A percentile compares a stretch with the other conserved stretches of the same genome.
Evolutionary conservation across 2,888 invertebrate genomes (phyloP).

Genomic region (Melangyna quadrimaculata): DNA sequence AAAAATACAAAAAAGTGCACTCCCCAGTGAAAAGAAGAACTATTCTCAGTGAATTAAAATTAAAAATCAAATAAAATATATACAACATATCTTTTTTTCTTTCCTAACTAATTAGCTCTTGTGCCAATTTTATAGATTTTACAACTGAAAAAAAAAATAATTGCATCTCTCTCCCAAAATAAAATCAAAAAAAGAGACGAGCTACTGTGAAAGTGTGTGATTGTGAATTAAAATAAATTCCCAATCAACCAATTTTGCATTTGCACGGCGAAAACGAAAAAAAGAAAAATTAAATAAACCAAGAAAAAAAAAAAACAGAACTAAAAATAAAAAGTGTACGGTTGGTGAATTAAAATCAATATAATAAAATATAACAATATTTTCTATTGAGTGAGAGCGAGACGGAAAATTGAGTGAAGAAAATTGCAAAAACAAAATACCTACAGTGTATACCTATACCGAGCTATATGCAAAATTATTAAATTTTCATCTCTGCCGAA

Average conservation of each 20-base stretch:
- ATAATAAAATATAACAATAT: constrained; percentile 33
- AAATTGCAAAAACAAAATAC: constrained; percentile 41
- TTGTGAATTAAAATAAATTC: constrained; percentile 28
- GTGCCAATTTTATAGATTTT: constrained; percentile 59
- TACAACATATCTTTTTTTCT: constrained; percentile 26
- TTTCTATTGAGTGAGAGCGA: constrained; percentile 15
- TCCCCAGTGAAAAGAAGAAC: constrained; percentile 5
- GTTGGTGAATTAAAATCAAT: constrained; percentile 71
- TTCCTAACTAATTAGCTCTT: constrained; percentile 32
- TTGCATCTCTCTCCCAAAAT: constrained; percentile 20
- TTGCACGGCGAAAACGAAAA: constrained; percentile 26
- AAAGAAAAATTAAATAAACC: constrained; percentile 11
- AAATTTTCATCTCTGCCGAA: constrained; percentile 13
- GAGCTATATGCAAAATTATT: constrained; percentile 61
- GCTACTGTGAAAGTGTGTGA: constrained; percentile 25
- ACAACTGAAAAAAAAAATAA: neutral
- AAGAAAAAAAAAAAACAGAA: constrained; percentile 43
- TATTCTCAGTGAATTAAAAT: constrained; percentile 14
- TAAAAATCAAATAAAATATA: constrained; percentile 12
- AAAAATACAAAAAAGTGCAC: constrained; percentile 4
- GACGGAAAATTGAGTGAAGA: constrained; percentile 5
- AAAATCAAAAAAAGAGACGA: neutral
- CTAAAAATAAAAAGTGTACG: constrained; percentile 65
- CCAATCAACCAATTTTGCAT: constrained; percentile 44
- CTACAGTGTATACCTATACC: neutral